These are phyloP conservation scores for Diabrotica balteata DNA, from an alignment of 2,888 invertebrate genomes.

Conservation along the genomic window DNA sequence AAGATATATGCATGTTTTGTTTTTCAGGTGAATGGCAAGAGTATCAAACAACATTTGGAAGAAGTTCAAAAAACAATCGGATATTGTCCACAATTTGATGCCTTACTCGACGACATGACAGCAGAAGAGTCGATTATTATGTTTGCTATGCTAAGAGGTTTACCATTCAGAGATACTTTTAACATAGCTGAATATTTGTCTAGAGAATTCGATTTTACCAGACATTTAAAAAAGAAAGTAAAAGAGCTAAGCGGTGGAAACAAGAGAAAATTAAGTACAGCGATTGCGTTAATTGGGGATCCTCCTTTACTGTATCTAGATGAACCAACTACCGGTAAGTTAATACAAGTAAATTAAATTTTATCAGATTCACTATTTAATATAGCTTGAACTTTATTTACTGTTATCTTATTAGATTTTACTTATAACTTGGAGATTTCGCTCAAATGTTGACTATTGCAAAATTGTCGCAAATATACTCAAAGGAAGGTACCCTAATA, in stretches of 20 bases:
- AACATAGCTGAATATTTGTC: slow-evolving; percentile 56
- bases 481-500: too few species aligned
- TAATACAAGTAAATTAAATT: not conserved
- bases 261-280: slow-evolving; percentile 65
- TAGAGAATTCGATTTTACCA: slow-evolving; percentile 58
- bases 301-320: slow-evolving; percentile 64
- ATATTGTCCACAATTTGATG: slow-evolving; percentile 68
- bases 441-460: too few species aligned
- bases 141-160: slow-evolving; percentile 63
- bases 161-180: slow-evolving; percentile 51
- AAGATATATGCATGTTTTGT: not conserved
- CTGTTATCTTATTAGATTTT: too few species aligned
- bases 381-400: too few species aligned
- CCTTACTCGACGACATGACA: slow-evolving; percentile 64
- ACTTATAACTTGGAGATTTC: too few species aligned
- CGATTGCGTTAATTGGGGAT: slow-evolving; percentile 65
- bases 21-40: slow-evolving; percentile 44
- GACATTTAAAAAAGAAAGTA: slow-evolving; percentile 61
- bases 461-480: too few species aligned
- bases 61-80: slow-evolving; percentile 66
- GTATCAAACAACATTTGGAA: slow-evolving; percentile 63
- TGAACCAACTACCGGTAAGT: slow-evolving; percentile 64
- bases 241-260: slow-evolving; percentile 64
- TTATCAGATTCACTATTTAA: too few species aligned
- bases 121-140: slow-evolving; percentile 64